Percentiles rank a stretch among this genome's conserved stretches.
These are phyloP conservation scores for Pygoscelis antarcticus DNA, from an alignment of 2,113 vertebrate species.

Conservation along the genomic window DNA sequence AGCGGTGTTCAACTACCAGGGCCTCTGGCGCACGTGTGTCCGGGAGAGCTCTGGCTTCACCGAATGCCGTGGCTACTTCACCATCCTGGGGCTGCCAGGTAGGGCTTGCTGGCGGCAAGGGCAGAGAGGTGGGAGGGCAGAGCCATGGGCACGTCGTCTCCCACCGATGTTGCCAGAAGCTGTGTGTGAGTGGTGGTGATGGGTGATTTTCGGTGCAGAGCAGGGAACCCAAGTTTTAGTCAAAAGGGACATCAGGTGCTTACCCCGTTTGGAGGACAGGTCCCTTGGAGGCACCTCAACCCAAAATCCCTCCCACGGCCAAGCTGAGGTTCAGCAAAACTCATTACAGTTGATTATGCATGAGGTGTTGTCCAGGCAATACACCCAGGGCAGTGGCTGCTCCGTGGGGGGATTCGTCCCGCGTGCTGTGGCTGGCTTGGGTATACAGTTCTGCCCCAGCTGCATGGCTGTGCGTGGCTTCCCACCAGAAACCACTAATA, in stretches of 20 bases:
- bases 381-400: background rate
- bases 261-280: background rate
- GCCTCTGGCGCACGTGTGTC: constrained; percentile 89
- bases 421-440: rapidly evolving
- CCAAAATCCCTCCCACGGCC: rapidly evolving
- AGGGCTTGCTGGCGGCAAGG: background rate
- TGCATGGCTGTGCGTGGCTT: background rate
- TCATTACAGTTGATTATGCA: background rate
- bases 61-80: constrained; percentile 87
- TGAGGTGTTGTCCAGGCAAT: background rate
- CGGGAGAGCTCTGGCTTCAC: constrained; percentile 87
- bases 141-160: rapidly evolving
- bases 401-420: rapidly evolving
- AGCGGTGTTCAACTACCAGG: constrained; percentile 84
- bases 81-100: constrained; percentile 92
- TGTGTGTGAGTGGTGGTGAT: rapidly evolving
- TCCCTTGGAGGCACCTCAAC: background rate
- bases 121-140: background rate
- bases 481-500: background rate
- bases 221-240: background rate
- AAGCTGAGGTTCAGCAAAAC: background rate
- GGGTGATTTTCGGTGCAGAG: rapidly evolving
- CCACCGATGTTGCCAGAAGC: background rate
- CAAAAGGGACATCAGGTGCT: rapidly evolving
- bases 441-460: background rate